Percentiles rank a stretch among this genome's conserved stretches.
These are phyloP conservation scores for Eutrigla gurnardus DNA, from an alignment of 2,797 vertebrate species.

Conservation along the genomic window DNA sequence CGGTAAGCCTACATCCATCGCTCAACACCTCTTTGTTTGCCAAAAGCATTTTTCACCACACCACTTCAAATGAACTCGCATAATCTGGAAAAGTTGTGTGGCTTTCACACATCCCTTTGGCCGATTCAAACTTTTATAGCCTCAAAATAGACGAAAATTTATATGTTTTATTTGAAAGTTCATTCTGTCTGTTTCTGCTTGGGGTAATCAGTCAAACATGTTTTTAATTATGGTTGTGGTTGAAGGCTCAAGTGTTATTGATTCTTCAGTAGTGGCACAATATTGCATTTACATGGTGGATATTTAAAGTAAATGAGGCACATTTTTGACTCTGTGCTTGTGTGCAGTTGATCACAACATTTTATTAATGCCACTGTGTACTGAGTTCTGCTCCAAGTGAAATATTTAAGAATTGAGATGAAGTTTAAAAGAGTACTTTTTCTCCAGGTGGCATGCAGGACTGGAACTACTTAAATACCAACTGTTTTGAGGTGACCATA, in stretches of 20 bases:
- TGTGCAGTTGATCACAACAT: not conserved
- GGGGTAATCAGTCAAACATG: not conserved
- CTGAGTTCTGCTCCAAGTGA: not conserved
- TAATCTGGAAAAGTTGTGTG: not conserved
- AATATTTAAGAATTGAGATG: not conserved
- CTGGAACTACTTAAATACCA: slow-evolving; percentile 98
- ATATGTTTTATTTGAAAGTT: not conserved
- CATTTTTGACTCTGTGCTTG: not conserved
- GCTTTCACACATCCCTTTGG: not conserved
- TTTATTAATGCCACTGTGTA: not conserved
- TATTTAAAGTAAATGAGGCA: not conserved
- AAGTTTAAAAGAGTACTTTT: slow-evolving; percentile 5
- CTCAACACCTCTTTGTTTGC: not conserved
- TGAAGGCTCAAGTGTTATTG: not conserved
- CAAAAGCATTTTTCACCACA: not conserved
- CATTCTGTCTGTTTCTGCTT: not conserved
- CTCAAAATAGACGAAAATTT: not conserved
- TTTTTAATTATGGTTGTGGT: not conserved
- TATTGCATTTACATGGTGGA: not conserved
- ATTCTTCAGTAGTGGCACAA: not conserved
- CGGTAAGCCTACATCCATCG: slow-evolving; percentile 79
- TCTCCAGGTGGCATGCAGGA: slow-evolving; percentile 97
- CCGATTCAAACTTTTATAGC: not conserved
- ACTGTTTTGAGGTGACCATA: slow-evolving; percentile 99
- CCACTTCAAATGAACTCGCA: not conserved